Conservation (phyloP, 2,797 vertebrate species). For the Rhinoraja longicauda region DNA sequence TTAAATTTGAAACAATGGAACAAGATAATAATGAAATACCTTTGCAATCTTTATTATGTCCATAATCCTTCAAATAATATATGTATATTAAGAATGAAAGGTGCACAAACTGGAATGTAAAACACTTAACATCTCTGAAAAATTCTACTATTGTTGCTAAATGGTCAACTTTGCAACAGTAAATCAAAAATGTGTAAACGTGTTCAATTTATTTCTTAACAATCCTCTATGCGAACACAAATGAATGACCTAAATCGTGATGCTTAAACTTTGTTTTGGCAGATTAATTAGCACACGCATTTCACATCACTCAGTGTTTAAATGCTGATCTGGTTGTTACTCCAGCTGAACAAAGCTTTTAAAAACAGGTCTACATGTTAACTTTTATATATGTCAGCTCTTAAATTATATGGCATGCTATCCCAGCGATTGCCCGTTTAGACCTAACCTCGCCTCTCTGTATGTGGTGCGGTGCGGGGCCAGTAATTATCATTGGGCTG, state of each 20-base stretch:
- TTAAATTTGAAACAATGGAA: not conserved
- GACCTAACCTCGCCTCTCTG: not conserved
- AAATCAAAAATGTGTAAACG: slow-evolving; percentile 23
- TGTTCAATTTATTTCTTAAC: not conserved
- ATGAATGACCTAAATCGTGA: not conserved
- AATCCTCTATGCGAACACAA: not conserved
- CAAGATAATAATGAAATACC: not conserved
- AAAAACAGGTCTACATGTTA: not conserved
- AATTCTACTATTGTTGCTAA: not conserved
- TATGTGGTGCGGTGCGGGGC: not conserved
- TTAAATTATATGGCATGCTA: not conserved
- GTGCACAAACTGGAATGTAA: not conserved
- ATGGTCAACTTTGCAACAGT: not conserved
- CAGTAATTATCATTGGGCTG: not conserved
- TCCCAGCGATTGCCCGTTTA: not conserved
- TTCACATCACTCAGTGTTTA: slow-evolving; percentile 14
- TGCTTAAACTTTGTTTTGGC: not conserved
- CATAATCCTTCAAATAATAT: not conserved
- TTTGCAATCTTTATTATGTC: slow-evolving; percentile 17
- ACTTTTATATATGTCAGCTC: not conserved
- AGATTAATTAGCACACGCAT: not conserved
- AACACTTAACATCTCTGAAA: not conserved
- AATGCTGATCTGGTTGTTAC: not conserved
- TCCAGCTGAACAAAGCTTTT: not conserved
- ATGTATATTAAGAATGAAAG: slow-evolving; percentile 13